Evolutionary conservation across 2,797 vertebrate genomes (phyloP), one percentile per base, ranked within the genome.

Genomic region (Protosalanx chinensis): DNA sequence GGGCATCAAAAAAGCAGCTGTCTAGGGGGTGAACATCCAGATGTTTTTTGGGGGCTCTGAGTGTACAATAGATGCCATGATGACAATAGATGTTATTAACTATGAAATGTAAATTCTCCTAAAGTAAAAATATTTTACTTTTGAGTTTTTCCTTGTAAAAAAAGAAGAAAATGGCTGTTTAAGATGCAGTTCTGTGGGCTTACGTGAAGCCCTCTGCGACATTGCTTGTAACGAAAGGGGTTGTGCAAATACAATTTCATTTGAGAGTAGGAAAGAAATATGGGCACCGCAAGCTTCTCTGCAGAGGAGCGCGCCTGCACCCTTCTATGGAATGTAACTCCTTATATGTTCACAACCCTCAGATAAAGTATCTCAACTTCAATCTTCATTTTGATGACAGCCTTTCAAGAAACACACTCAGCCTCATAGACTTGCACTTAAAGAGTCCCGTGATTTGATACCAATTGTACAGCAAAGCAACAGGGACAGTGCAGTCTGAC

Each of bases 291-390:
- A 56, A 16, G 29, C 41, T 27, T 16, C n/a, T 51, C 60, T 23
- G 6, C 20, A n/a, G 15, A n/a, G 30, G 7, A 35, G 5, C 30
- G 51, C 12, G 20, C 3, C 32, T 65, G 23, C 35, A 32, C 37
- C 33, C 49, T 10, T 32, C 57, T 67, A 16, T 32, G 64, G 56
- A 72, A 64, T 62, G 37, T 18, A 37, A 3, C 7, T 51, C 70
- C 37, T 68, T 6, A 30, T 62, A 72, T 64, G 29, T 58, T 66
- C 58, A 51, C 27, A 56, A 16, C 66, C 56, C 65, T 56, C 62
- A 12, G 41, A 58, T 59, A 61, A 15, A 27, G 2, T 16, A 53
- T 70, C 62, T 33, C 15, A 68, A 69, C 27, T 71, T 18, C 12
- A 46, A 61, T 63, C 65, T 53, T 46, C 62, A 60, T 67, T 67